Percentiles rank a stretch among this genome's conserved stretches.
Evolutionary conservation across 2,797 vertebrate species (phyloP).

Genomic region (Falco novaeseelandiae): DNA sequence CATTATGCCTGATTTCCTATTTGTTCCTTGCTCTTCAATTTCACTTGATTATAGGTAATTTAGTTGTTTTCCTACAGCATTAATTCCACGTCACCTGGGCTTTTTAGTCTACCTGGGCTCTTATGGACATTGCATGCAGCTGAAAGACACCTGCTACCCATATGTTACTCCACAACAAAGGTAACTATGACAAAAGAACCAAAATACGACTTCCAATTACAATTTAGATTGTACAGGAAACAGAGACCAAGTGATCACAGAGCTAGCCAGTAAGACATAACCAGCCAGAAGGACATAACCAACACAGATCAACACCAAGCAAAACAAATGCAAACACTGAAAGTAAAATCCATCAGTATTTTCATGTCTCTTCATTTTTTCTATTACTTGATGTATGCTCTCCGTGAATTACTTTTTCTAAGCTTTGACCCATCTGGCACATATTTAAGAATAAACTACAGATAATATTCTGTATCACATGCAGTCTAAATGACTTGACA

Average conservation of each 20-base stretch:
- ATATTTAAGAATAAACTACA: neutral
- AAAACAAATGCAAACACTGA: neutral
- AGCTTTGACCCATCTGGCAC: neutral
- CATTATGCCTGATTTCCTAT: neutral
- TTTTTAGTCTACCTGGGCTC: neutral
- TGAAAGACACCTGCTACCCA: neutral
- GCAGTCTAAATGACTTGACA: neutral
- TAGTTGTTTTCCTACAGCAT: neutral
- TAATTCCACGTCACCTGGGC: neutral
- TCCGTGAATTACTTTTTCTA: neutral
- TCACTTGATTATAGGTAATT: neutral
- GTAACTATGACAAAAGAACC: neutral
- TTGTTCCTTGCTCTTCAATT: neutral
- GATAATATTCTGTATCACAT: neutral
- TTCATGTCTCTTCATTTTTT: neutral
- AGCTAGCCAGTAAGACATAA: neutral
- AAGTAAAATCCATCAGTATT: neutral
- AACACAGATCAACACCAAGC: neutral
- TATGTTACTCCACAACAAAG: neutral
- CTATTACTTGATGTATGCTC: neutral
- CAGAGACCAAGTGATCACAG: neutral
- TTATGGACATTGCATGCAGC: neutral
- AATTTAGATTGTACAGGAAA: neutral
- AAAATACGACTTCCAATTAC: neutral
- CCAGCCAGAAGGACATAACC: neutral